A percentile compares a stretch with the other conserved stretches of the same genome.
Conservation (phyloP, 2,888 invertebrate species). For the Biston betularia region DNA sequence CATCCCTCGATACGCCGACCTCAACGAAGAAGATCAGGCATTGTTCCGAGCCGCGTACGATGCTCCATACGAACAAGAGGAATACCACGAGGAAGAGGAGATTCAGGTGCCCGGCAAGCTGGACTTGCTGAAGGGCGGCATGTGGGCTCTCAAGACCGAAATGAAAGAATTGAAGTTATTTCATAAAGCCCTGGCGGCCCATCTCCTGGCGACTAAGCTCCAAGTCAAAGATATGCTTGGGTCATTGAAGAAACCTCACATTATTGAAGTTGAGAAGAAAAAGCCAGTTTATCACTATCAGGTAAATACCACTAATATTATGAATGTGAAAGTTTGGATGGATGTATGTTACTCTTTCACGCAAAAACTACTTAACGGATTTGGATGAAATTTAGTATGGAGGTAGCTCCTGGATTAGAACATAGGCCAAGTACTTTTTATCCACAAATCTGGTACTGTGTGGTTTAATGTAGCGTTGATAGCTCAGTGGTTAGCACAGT, state of each 20-base stretch:
- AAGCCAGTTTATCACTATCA: constrained; percentile 67
- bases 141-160: constrained; percentile 77
- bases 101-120: constrained; percentile 61
- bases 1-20: constrained; percentile 64
- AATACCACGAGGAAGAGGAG: constrained; percentile 61
- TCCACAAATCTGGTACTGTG: too few species aligned
- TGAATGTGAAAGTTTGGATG: too few species aligned
- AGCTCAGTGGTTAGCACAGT: too few species aligned
- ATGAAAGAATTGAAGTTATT: constrained; percentile 74
- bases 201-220: constrained; percentile 71
- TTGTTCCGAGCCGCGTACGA: constrained; percentile 76
- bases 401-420: too few species aligned
- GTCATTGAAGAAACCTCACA: constrained; percentile 63
- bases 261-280: constrained; percentile 59
- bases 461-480: too few species aligned
- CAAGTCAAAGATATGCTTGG: constrained; percentile 71
- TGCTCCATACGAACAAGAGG: constrained; percentile 69
- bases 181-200: constrained; percentile 74
- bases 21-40: constrained; percentile 75
- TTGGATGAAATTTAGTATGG: too few species aligned
- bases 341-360: too few species aligned
- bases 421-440: too few species aligned
- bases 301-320: too few species aligned
- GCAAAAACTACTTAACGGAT: too few species aligned
- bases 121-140: constrained; percentile 74